These are phyloP conservation scores for Limnothrissa miodon DNA, from an alignment of 2,113 vertebrate species.

Conservation along the genomic window DNA sequence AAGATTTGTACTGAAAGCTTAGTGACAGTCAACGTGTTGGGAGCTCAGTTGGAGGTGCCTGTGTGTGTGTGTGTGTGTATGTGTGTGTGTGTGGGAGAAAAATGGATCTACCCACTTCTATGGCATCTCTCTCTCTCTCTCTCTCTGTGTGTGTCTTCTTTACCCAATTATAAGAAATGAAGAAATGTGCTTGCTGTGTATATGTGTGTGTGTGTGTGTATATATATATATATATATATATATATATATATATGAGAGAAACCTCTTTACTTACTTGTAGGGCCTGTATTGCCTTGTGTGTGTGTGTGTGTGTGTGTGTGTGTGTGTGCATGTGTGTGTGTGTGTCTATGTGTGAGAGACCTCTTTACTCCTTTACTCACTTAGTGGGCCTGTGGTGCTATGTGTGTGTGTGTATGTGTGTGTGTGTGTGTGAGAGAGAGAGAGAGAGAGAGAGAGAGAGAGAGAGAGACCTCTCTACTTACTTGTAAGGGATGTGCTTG, in stretches of 20 bases:
- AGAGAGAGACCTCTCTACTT: neutral
- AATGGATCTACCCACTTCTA: too few relatives aligned
- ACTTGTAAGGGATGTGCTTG: conserved; percentile 77
- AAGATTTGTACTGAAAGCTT: neutral
- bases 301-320: neutral
- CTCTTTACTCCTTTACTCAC: too few relatives aligned
- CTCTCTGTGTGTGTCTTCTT: too few relatives aligned
- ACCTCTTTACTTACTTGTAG: neutral
- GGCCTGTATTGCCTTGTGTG: neutral
- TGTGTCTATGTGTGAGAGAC: conserved; percentile 47
- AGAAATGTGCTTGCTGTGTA: neutral
- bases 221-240: too few relatives aligned
- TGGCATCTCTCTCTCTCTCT: too few relatives aligned
- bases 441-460: too few relatives aligned
- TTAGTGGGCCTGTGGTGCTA: neutral
- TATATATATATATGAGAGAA: neutral
- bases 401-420: neutral
- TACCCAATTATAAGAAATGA: too few relatives aligned
- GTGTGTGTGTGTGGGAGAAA: too few relatives aligned
- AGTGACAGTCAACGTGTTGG: too few relatives aligned
- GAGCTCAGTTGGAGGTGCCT: too few relatives aligned
- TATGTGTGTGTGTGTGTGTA: too few relatives aligned
- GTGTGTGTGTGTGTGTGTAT: too few relatives aligned
- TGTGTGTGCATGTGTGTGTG: neutral
- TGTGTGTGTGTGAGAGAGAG: conserved; percentile 45